Base-by-base conservation (phyloP, 2,113 vertebrate species). In the Pantherophis guttatus region DNA sequence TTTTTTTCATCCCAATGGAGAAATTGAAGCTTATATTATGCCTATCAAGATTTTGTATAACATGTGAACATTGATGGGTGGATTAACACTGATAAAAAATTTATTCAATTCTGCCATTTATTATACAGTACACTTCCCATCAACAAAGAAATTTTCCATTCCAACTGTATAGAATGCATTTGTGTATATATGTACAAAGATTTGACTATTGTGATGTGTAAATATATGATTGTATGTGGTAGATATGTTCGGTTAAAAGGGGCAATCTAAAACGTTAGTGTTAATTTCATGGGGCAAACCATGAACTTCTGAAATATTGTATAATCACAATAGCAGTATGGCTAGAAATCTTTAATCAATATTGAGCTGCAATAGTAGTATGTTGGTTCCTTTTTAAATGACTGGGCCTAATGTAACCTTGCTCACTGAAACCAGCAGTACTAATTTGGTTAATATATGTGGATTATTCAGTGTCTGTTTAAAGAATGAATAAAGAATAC, bases 201-300 rank as follows among this genome's bases (percentile, higher is more conserved):
- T 86, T 93, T 94, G 29, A 33, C 21, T 95, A 55, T 95, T 96
- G 33, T 81, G 17, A 94, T 94, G 91, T 92, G 50, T 7, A 19
- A 55, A 92, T 53, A 0, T 75, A 93, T 94, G 29, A 33, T 29
- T 93, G 90, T 95, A 29, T 7, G 12, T 17, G 90, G 62, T 59
- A 33, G 19, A 88, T 0, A 94, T 70, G 54, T 86, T 87, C 29
- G 65, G 39, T 81, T 54, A 91, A 92, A 88, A 0, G 9, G 88
- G 58, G 6, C 0, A 1, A 8, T 0, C 88, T 57, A 94, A 1
- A 70, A 52, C n/a, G 85, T 88, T 92, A 90, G 21, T 44, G 70
- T 65, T 1, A 26, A 92, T 24, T 92, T 75, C 5, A 39, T 0
- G 0, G 23, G 90, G 91, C 90, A 95, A 94, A 85, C 53, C 19